Conservation (phyloP, 2,113 vertebrate species). For the Echinops telfairi region DNA sequence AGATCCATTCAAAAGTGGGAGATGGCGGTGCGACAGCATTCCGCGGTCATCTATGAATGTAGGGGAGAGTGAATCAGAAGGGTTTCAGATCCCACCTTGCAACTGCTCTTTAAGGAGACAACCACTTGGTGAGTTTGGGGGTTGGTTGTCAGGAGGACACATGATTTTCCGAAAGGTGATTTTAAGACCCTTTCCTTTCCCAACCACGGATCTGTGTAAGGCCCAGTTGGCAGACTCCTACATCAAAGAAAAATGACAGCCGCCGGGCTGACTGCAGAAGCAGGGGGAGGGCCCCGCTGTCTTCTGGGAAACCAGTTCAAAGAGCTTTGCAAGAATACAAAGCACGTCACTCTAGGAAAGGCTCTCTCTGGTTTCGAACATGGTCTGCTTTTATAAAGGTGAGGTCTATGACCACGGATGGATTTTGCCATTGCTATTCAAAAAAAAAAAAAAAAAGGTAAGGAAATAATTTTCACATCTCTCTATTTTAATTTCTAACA, state of each 20-base stretch:
- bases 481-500: not conserved
- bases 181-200: not conserved
- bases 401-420: not conserved
- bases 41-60: not conserved
- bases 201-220: not conserved
- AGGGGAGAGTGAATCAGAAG: not conserved
- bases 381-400: not conserved
- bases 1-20: not conserved
- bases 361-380: no score
- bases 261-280: not conserved
- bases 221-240: not conserved
- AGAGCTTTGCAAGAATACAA: not conserved
- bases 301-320: not conserved
- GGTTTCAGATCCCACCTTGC: not conserved
- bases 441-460: not conserved
- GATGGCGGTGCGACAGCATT: not conserved
- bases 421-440: not conserved
- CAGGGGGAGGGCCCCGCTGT: not conserved
- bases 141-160: not conserved
- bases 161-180: conserved; percentile 13
- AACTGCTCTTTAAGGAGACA: not conserved
- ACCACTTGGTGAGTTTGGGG: not conserved
- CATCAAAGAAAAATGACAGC: not conserved
- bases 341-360: not conserved
- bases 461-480: not conserved